Evolutionary conservation across 2,113 vertebrate species (phyloP).

Genomic region (Oryzias celebensis): DNA sequence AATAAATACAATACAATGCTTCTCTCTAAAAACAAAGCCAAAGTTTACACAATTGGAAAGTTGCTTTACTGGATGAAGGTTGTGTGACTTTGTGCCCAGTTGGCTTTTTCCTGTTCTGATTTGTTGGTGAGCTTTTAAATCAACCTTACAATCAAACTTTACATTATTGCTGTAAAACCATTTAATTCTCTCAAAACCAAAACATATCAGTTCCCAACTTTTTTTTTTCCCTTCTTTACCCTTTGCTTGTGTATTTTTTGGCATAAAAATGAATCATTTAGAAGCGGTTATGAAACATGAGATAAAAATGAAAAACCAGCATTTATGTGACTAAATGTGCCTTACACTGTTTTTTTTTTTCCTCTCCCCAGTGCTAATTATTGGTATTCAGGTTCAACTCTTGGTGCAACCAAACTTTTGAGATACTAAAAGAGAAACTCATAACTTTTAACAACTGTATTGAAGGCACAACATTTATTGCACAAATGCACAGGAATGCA

Average conservation of each 20-base stretch:
- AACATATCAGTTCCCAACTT: slow-evolving; percentile 17
- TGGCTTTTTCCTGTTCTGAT: not conserved
- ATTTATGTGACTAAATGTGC: slow-evolving; percentile 86
- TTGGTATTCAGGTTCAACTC: slow-evolving; percentile 27
- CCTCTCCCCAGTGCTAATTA: slow-evolving; percentile 2
- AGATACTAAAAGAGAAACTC: too few relatives aligned
- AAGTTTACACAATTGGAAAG: slow-evolving; percentile 22
- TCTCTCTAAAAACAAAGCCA: slow-evolving; percentile 14
- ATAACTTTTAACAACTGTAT: slow-evolving; percentile 1
- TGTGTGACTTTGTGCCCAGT: not conserved
- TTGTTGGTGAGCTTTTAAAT: slow-evolving; percentile 19
- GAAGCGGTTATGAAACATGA: slow-evolving; percentile 8
- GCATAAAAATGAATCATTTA: slow-evolving; percentile 1
- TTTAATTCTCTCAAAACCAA: slow-evolving; percentile 10
- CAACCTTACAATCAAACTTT: not conserved
- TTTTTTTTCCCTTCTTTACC: not conserved
- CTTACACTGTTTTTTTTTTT: slow-evolving; percentile 70
- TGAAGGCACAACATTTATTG: slow-evolving; percentile 50
- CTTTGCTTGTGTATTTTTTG: slow-evolving; percentile 1
- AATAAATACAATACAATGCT: not conserved
- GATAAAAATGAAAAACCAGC: slow-evolving; percentile 70
- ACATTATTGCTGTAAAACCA: not conserved
- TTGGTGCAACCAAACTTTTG: slow-evolving; percentile 15
- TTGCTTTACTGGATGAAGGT: not conserved
- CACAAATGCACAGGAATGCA: slow-evolving; percentile 54